phyloP scores from a whole-genome alignment of 2,888 invertebrate species.

The Tolmerus cingulatus region DNA sequence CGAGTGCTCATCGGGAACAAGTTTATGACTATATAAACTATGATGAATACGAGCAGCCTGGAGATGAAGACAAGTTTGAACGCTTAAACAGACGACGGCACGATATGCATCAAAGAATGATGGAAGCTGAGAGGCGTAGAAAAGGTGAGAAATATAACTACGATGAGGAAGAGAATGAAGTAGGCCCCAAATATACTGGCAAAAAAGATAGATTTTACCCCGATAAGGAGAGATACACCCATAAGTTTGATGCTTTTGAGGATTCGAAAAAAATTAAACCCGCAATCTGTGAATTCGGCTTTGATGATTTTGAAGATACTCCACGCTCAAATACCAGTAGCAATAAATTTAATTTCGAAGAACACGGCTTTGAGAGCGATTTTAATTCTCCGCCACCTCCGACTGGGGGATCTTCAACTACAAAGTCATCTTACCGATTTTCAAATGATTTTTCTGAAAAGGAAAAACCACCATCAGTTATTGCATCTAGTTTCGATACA shows the following conservation, averaged over 20 bases:
- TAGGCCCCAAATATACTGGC: constrained; percentile 41
- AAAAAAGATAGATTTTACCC: constrained; percentile 25
- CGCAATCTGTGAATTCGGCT: constrained; percentile 51
- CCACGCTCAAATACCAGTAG: constrained; percentile 59
- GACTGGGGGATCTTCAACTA: constrained; percentile 50
- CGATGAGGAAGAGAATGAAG: constrained; percentile 48
- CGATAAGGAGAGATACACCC: constrained; percentile 50
- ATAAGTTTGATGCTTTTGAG: constrained; percentile 50
- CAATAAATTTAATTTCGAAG: constrained; percentile 61
- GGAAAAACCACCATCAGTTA: constrained; percentile 49
- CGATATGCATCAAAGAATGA: constrained; percentile 62
- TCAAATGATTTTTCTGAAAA: constrained; percentile 72
- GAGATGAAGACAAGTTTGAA: constrained; percentile 62
- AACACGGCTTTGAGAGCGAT: constrained; percentile 62
- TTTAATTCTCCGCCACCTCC: constrained; percentile 60
- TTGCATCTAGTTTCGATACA: constrained; percentile 47
- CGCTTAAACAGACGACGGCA: constrained; percentile 61
- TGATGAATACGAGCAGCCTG: constrained; percentile 50
- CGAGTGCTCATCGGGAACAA: constrained; percentile 52
- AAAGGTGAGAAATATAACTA: constrained; percentile 52
- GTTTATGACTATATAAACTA: constrained; percentile 59
- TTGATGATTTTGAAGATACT: constrained; percentile 60
- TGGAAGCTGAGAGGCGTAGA: constrained; percentile 58
- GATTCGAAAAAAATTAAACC: constrained; percentile 43
- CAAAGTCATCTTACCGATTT: constrained; percentile 65